Conservation (phyloP, 2,113 vertebrate genomes). For the Castor canadensis region DNA sequence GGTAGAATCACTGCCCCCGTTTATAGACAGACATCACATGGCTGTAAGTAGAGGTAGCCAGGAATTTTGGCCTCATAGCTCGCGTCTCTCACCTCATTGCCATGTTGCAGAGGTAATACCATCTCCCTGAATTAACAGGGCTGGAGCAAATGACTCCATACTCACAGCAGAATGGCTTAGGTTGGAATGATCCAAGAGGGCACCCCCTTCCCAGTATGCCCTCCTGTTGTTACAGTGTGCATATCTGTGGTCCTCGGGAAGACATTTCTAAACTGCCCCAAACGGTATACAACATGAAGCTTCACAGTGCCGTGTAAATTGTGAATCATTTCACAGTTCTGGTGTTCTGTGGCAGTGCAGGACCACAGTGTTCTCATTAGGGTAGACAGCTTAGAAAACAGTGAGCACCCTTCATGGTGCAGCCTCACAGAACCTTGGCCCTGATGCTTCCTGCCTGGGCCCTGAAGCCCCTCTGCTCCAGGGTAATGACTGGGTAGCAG, state of each 20-base stretch:
- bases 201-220: not conserved
- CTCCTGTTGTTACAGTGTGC: not conserved
- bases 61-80: not conserved
- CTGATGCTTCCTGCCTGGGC: not conserved
- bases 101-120: not conserved
- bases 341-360: not conserved
- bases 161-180: not conserved
- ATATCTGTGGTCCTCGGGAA: not conserved
- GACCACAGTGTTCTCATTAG: not conserved
- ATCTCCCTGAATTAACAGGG: not conserved
- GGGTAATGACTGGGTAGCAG: not conserved
- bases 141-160: not conserved
- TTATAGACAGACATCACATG: not conserved
- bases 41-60: not conserved
- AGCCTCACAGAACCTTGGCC: not conserved
- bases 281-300: not conserved
- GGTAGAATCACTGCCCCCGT: not conserved
- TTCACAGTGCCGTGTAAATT: not conserved
- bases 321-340: not conserved
- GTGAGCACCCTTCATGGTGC: accelerated
- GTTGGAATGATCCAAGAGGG: accelerated
- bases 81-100: not conserved
- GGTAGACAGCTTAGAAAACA: not conserved
- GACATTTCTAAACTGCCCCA: not conserved
- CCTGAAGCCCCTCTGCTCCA: not conserved